These are phyloP conservation scores for Burhinus oedicnemus DNA, from an alignment of 2,113 vertebrate genomes.

Conservation along the genomic window DNA sequence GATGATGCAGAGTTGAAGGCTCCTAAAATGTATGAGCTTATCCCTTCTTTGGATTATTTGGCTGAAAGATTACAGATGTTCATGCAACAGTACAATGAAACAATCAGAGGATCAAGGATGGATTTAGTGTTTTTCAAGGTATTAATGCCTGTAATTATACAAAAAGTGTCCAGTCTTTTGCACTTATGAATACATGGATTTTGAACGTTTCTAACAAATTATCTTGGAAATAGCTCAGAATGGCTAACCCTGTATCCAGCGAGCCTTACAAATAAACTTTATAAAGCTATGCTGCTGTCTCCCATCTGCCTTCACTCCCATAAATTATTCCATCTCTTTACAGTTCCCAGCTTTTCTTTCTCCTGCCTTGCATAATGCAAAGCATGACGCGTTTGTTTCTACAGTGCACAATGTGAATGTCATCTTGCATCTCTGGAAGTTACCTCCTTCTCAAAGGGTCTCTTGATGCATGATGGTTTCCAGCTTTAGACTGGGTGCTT, in stretches of 20 bases:
- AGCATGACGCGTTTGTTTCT: not conserved
- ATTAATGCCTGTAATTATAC: not conserved
- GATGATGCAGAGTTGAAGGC: conserved; percentile 78
- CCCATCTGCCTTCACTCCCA: not conserved
- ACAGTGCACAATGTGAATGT: not conserved
- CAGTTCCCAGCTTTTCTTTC: not conserved
- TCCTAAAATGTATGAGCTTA: conserved; percentile 84
- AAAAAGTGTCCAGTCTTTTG: not conserved
- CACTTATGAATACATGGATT: not conserved
- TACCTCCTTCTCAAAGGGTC: not conserved
- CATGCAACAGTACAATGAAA: conserved; percentile 84
- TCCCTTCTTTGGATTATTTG: conserved; percentile 77
- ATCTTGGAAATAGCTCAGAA: not conserved
- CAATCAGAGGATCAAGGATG: conserved; percentile 79
- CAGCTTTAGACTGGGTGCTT: not conserved
- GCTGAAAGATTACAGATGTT: conserved; percentile 75
- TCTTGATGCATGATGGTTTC: not conserved
- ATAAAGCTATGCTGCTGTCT: not conserved
- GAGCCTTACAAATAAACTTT: not conserved
- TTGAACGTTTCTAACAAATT: not conserved
- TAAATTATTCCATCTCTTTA: not conserved
- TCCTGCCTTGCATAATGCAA: not conserved
- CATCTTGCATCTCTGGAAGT: not conserved
- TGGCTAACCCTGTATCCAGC: not conserved
- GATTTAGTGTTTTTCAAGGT: conserved; percentile 89